These are phyloP conservation scores for Cololabis saira DNA, from an alignment of 2,113 vertebrate species.

Conservation along the genomic window DNA sequence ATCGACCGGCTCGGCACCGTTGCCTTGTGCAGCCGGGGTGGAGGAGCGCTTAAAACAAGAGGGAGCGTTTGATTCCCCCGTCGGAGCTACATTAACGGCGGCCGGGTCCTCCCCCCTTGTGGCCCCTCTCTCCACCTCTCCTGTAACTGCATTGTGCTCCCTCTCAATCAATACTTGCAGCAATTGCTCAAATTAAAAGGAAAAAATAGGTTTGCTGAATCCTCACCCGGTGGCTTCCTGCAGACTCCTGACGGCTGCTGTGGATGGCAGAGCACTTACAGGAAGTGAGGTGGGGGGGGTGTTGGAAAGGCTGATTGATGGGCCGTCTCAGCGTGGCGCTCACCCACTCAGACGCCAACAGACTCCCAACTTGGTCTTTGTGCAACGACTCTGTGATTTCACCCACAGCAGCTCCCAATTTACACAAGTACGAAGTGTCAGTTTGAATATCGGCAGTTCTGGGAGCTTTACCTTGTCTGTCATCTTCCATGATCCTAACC, in stretches of 20 bases:
- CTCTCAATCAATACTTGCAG: conserved; percentile 88
- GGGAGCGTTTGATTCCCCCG: conserved; percentile 89
- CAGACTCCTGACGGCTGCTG: conserved; percentile 59
- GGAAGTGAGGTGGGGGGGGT: conserved; percentile 65
- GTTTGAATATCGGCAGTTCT: conserved; percentile 31
- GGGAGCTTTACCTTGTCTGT: conserved; percentile 7
- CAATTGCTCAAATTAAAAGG: conserved; percentile 85
- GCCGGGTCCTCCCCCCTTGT: conserved; percentile 76
- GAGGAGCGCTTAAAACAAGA: conserved; percentile 82
- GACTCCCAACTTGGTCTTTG: conserved; percentile 53
- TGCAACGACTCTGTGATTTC: conserved; percentile 36
- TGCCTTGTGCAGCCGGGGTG: conserved; percentile 79
- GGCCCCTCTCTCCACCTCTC: conserved; percentile 86
- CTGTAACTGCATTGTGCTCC: conserved; percentile 88
- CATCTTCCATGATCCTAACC: conserved; percentile 50
- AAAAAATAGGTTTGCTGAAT: conserved; percentile 76
- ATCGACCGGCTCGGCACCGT: conserved; percentile 88
- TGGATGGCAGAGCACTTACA: conserved; percentile 73
- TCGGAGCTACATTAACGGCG: conserved; percentile 86
- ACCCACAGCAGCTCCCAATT: conserved; percentile 25
- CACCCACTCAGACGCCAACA: conserved; percentile 55
- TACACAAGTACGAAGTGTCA: conserved; percentile 18
- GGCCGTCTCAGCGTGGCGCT: conserved; percentile 75
- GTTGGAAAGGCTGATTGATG: conserved; percentile 72
- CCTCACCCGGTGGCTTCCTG: conserved; percentile 70